These are phyloP conservation scores for Drosophila trapezifrons DNA, from an alignment of 1,140 invertebrate genomes.

Conservation along the genomic window DNA sequence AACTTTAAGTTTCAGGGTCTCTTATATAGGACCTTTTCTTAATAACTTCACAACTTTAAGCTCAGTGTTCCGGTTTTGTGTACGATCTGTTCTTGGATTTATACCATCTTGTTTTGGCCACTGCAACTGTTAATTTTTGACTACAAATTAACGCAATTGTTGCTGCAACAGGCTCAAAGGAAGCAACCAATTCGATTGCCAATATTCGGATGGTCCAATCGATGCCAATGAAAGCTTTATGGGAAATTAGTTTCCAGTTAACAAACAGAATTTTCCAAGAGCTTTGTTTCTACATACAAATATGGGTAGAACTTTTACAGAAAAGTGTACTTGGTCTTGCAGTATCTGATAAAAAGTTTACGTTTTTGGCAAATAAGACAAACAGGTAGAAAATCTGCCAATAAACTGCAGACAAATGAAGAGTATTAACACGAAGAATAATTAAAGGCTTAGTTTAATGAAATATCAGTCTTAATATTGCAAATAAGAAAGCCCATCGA, in stretches of 20 bases:
- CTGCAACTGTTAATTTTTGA: background rate
- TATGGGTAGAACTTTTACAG: background rate
- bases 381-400: background rate
- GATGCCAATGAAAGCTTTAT: conserved; percentile 20
- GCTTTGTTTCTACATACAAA: background rate
- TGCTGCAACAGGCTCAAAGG: conserved; percentile 12
- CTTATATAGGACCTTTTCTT: too few relatives aligned
- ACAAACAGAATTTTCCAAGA: conserved; percentile 28
- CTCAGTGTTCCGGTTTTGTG: background rate
- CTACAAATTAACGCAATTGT: conserved; percentile 12
- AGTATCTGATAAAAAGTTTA: conserved; percentile 5
- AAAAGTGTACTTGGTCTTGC: background rate
- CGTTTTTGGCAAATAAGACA: conserved; percentile 6
- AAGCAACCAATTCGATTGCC: background rate
- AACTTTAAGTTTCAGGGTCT: too few relatives aligned
- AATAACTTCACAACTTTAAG: too few relatives aligned
- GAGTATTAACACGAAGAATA: background rate
- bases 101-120: conserved; percentile 6
- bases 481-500: too few relatives aligned
- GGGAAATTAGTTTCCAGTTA: conserved; percentile 25
- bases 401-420: background rate
- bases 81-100: background rate
- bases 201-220: conserved; percentile 6
- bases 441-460: background rate
- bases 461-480: background rate